phyloP scores from a whole-genome alignment of 1,140 invertebrate genomes.

The Luehdorfia chinensis region DNA sequence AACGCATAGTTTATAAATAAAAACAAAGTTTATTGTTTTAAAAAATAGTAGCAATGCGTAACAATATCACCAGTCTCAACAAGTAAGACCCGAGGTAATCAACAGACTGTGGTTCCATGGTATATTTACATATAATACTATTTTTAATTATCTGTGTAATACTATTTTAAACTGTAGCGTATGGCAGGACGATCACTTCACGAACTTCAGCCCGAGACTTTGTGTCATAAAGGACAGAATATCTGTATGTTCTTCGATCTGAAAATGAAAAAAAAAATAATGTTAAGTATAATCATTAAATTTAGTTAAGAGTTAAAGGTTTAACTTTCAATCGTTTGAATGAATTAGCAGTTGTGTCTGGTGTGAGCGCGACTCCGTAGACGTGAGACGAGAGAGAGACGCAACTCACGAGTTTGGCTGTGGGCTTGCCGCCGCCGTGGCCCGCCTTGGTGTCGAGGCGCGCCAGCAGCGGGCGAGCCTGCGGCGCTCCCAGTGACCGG shows the following conservation, averaged over 20 bases:
- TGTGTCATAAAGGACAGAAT: conserved; percentile 92
- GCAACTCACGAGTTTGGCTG: too few species aligned
- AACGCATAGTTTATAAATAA: conserved; percentile 39
- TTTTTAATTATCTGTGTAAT: conserved; percentile 40
- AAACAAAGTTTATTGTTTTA: conserved; percentile 70
- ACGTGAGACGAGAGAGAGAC: too few species aligned
- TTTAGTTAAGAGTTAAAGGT: too few species aligned
- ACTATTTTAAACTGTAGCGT: conserved; percentile 35
- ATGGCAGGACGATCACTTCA: conserved; percentile 56
- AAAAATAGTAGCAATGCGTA: conserved; percentile 68
- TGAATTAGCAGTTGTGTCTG: too few species aligned
- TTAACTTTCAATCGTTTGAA: too few species aligned
- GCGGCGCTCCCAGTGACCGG: too few species aligned
- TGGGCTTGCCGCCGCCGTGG: too few species aligned
- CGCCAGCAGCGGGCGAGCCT: too few species aligned
- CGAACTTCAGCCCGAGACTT: conserved; percentile 84
- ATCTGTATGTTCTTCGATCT: conserved; percentile 94
- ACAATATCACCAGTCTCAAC: conserved; percentile 68
- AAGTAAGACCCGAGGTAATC: conserved; percentile 55
- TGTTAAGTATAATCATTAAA: too few species aligned
- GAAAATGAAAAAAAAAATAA: conserved; percentile 66
- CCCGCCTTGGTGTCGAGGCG: too few species aligned
- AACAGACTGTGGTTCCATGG: conserved; percentile 41
- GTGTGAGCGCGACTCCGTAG: too few species aligned
- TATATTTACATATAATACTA: conserved; percentile 69